Percentiles rank a stretch among this genome's conserved stretches.
These are phyloP conservation scores for Holothuria glaberrima DNA, from an alignment of 35 echinoderm and acorn worm genomes.

Conservation along the genomic window DNA sequence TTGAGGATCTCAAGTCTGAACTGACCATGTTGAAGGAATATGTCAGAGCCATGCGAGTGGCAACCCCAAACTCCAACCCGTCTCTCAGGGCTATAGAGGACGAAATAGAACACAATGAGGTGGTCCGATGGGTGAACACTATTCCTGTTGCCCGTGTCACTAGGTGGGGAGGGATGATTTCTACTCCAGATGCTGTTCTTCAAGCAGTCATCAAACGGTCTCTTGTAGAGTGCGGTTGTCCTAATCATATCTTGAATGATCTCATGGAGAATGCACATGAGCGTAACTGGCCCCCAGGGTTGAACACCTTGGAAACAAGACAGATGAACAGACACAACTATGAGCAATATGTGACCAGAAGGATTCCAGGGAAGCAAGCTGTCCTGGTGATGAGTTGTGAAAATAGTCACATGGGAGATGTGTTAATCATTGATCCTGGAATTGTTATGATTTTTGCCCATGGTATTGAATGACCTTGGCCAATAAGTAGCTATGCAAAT, in stretches of 20 bases:
- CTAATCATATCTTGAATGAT: constrained; percentile 86
- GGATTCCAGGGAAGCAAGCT: constrained; percentile 96
- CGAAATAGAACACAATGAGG: constrained; percentile 95
- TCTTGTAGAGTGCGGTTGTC: constrained; percentile 88
- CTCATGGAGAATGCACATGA: constrained; percentile 99
- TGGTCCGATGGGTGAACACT: constrained; percentile 95
- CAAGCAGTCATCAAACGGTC: constrained; percentile 99
- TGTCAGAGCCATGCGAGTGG: constrained; percentile 87
- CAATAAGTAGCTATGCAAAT: not conserved
- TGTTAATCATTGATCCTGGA: constrained; percentile 87
- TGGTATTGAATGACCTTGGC: constrained; percentile 82
- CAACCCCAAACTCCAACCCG: constrained; percentile 85
- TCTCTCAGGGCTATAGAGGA: constrained; percentile 97
- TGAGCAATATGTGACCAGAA: constrained; percentile 92
- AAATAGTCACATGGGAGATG: constrained; percentile 96
- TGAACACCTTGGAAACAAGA: constrained; percentile 90
- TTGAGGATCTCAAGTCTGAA: constrained; percentile 79
- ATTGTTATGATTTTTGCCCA: constrained; percentile 99
- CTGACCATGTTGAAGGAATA: constrained; percentile 97
- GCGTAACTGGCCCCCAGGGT: constrained; percentile 93
- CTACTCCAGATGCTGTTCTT: constrained; percentile 93
- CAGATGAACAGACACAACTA: constrained; percentile 98
- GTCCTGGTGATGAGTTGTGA: constrained; percentile 97
- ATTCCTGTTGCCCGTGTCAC: constrained; percentile 89
- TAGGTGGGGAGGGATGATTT: constrained; percentile 99